A percentile compares a stretch with the other conserved stretches of the same genome.
phyloP scores from a whole-genome alignment of 2,113 vertebrate genomes.

The Apodemus sylvaticus region DNA sequence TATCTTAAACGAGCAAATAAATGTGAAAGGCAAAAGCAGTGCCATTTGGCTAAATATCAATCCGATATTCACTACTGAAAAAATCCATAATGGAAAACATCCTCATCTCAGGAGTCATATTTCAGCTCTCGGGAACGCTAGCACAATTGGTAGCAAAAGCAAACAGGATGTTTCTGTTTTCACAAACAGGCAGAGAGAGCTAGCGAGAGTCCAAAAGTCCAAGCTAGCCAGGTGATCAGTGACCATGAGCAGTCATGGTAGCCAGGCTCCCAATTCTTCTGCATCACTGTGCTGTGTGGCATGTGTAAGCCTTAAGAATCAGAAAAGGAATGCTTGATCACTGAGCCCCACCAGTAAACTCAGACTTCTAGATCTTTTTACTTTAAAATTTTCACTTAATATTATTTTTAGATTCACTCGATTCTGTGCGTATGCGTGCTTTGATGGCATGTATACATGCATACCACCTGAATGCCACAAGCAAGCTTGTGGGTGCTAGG shows the following conservation, averaged over 20 bases:
- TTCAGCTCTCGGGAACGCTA: neutral
- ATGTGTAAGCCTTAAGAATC: neutral
- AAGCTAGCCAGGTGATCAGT: neutral
- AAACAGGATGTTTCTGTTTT: neutral
- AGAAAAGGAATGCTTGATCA: neutral
- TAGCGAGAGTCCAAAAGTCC: neutral
- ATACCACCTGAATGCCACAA: no score
- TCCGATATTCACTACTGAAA: slow-evolving; percentile 38
- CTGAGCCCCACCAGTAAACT: neutral
- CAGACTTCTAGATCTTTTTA: neutral
- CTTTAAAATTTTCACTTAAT: no score
- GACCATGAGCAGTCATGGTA: neutral
- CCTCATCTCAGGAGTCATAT: neutral
- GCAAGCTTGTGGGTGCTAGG: no score
- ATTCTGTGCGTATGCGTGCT: neutral
- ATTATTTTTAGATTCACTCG: neutral
- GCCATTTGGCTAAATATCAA: slow-evolving; percentile 71
- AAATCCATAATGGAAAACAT: slow-evolving; percentile 62
- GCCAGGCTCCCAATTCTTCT: neutral
- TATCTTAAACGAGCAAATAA: slow-evolving; percentile 59
- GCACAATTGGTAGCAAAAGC: neutral
- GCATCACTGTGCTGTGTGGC: rapidly evolving
- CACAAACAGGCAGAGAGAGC: neutral
- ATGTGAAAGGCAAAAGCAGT: slow-evolving; percentile 25
- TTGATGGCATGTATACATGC: neutral